Evolutionary conservation across 2,797 vertebrate genomes (phyloP).

Genomic region (Acropternis orthonyx): DNA sequence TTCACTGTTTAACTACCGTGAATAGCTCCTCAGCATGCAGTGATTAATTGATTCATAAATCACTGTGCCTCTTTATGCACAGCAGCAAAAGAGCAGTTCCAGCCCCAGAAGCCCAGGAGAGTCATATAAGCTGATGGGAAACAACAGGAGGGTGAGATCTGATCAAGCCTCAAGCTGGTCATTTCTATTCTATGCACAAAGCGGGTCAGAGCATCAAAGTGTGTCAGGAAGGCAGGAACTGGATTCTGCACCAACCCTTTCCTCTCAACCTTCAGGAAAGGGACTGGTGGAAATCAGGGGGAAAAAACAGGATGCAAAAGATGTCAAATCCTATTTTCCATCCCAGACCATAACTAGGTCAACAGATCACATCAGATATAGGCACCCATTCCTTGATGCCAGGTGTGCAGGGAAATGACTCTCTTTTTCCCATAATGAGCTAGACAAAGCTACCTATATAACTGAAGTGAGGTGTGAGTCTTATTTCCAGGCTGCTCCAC

Average conservation of each 20-base stretch:
- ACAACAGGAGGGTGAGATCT: conserved; percentile 38
- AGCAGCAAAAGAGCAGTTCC: conserved; percentile 29
- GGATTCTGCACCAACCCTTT: not conserved
- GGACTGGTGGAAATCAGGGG: not conserved
- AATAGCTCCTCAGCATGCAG: conserved; percentile 64
- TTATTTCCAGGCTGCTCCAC: not conserved
- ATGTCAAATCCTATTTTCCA: conserved; percentile 54
- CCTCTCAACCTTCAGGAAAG: not conserved
- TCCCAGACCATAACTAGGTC: conserved; percentile 40
- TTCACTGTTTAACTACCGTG: conserved; percentile 73
- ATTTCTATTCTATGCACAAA: conserved; percentile 34
- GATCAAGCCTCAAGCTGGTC: conserved; percentile 28
- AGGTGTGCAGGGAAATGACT: not conserved
- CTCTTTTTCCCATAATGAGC: not conserved
- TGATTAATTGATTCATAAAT: conserved; percentile 80
- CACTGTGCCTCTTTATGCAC: conserved; percentile 54
- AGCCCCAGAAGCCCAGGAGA: conserved; percentile 48
- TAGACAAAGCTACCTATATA: not conserved
- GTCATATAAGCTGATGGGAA: conserved; percentile 45
- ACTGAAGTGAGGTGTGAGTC: not conserved
- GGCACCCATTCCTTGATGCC: not conserved
- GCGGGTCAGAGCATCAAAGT: conserved; percentile 8
- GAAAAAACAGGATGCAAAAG: not conserved
- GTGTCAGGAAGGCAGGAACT: not conserved
- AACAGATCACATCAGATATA: conserved; percentile 47